phyloP scores from a whole-genome alignment of 2,888 invertebrate species.

The Ichneumoninae sp. region DNA sequence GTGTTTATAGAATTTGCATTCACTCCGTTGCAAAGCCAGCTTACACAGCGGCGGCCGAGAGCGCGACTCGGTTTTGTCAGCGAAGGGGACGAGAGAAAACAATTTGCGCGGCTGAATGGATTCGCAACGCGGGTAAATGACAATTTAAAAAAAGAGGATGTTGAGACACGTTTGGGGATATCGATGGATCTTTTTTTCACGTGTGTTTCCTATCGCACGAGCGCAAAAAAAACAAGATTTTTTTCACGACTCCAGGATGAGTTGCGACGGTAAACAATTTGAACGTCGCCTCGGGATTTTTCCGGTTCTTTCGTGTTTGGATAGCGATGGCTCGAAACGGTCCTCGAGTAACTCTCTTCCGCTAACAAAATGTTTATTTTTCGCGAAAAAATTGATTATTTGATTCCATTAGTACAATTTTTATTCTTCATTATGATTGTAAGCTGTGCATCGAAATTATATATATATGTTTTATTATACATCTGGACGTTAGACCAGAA shows the following conservation, averaged over 20 bases:
- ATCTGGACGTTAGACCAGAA: not conserved
- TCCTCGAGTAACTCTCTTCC: not conserved
- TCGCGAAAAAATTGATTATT: not conserved
- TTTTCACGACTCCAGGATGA: not conserved
- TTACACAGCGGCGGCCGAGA: not conserved
- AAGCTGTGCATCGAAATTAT: no score
- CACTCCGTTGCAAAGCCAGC: not conserved
- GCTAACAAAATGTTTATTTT: not conserved
- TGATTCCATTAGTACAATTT: no score
- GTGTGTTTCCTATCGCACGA: not conserved
- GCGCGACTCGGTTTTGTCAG: constrained; percentile 19
- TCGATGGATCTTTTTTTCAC: not conserved
- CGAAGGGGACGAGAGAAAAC: constrained; percentile 22
- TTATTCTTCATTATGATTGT: no score
- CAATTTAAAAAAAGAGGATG: not conserved
- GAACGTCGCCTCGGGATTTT: constrained; percentile 3
- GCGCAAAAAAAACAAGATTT: not conserved
- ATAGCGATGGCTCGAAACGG: not conserved
- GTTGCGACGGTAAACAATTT: not conserved
- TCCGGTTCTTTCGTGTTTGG: not conserved
- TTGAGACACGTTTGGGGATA: not conserved
- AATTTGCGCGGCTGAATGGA: constrained; percentile 38
- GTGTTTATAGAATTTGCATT: constrained; percentile 10
- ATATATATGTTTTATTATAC: no score
- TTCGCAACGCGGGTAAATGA: constrained; percentile 5